Evolutionary conservation across 23 tunicate species (phyloP).

Genomic region (Halocynthia roretzi): DNA sequence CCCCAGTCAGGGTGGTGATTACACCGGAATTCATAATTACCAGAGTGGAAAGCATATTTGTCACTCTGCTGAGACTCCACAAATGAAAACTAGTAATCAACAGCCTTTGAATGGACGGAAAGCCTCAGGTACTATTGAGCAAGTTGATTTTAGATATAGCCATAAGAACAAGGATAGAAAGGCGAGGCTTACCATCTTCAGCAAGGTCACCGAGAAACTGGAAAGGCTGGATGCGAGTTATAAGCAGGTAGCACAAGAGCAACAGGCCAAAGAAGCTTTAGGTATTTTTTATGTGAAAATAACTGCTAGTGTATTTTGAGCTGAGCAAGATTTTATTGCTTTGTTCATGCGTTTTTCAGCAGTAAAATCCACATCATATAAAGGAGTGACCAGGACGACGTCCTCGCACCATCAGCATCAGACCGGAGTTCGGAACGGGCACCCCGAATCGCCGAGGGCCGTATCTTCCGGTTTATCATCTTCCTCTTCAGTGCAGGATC

Average conservation of each 20-base stretch:
- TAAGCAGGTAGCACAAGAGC: not conserved
- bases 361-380: slow-evolving; percentile 25
- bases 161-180: too few relatives aligned
- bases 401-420: slow-evolving; percentile 60
- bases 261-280: not conserved
- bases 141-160: too few relatives aligned
- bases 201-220: not conserved
- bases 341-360: not conserved
- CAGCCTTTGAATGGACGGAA: too few relatives aligned
- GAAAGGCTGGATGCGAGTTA: not conserved
- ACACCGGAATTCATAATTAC: too few relatives aligned
- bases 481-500: slow-evolving; percentile 9
- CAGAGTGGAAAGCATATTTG: too few relatives aligned
- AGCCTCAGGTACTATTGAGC: too few relatives aligned
- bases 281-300: not conserved
- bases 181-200: too few relatives aligned
- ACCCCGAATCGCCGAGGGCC: not conserved
- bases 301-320: too few relatives aligned
- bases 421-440: not conserved
- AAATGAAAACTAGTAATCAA: too few relatives aligned
- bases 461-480: slow-evolving; percentile 10
- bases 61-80: too few relatives aligned
- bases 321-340: too few relatives aligned
- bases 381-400: slow-evolving; percentile 71
- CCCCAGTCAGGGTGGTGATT: too few relatives aligned